phyloP scores from a whole-genome alignment of 2,888 invertebrate genomes.

The Caenorhabditis angaria region DNA sequence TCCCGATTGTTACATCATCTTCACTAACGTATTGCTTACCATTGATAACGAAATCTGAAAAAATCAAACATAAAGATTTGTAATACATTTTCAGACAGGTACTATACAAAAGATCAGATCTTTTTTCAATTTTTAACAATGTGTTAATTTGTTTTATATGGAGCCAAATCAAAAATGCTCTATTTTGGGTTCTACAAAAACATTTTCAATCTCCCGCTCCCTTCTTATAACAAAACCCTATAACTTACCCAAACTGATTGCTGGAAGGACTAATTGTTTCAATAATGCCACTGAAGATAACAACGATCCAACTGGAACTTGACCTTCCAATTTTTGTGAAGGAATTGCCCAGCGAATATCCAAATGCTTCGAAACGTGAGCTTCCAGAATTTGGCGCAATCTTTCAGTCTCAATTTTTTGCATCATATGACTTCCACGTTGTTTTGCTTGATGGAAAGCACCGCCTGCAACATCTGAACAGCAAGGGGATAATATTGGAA shows the following conservation, averaged over 20 bases:
- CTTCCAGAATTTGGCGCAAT: conserved; percentile 62
- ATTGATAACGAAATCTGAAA: conserved; percentile 60
- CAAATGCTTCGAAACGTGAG: conserved; percentile 66
- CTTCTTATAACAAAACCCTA: not conserved
- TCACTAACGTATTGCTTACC: conserved; percentile 59
- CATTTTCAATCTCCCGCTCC: not conserved
- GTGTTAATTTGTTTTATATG: too few species aligned
- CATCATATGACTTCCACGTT: conserved; percentile 68
- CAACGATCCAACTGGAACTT: conserved; percentile 69
- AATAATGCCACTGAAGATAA: conserved; percentile 68
- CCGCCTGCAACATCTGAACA: conserved; percentile 65
- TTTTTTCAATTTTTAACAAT: too few species aligned
- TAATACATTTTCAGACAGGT: too few species aligned
- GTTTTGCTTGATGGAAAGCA: conserved; percentile 64
- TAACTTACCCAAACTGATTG: conserved; percentile 59
- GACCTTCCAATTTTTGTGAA: conserved; percentile 61
- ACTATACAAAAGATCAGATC: too few species aligned
- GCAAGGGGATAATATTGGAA: conserved; percentile 71
- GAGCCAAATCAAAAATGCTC: too few species aligned
- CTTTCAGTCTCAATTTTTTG: conserved; percentile 65
- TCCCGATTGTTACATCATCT: conserved; percentile 62
- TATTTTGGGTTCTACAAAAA: too few species aligned
- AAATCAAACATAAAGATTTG: not conserved
- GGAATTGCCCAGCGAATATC: conserved; percentile 69
- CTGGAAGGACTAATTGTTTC: conserved; percentile 69